Conservation (phyloP, 2,888 invertebrate genomes). For the Drosophila mayaguana region DNA sequence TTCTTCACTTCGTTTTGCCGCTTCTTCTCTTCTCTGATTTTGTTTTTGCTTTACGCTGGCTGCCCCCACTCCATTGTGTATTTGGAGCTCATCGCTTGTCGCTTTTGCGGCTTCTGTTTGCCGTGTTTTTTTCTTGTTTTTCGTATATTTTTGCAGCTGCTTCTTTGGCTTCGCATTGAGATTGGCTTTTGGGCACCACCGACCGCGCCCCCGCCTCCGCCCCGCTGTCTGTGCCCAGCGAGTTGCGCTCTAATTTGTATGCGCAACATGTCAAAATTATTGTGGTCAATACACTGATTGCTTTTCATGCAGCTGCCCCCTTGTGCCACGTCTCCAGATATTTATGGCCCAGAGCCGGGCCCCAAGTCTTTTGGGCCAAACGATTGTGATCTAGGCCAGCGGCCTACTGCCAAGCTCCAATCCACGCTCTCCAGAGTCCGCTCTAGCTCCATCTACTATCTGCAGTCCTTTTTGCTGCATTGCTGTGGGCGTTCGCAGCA, state of each 20-base stretch:
- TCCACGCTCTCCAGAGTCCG: constrained; percentile 5
- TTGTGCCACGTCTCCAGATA: constrained; percentile 22
- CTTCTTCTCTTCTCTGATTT: constrained; percentile 10
- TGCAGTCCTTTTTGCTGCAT: constrained; percentile 29
- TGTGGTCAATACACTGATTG: constrained; percentile 82
- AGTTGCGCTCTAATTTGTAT: constrained; percentile 73
- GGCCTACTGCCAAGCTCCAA: neutral
- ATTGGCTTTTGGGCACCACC: constrained; percentile 39
- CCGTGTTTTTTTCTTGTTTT: constrained; percentile 22
- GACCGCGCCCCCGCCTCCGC: neutral
- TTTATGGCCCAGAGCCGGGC: constrained; percentile 45
- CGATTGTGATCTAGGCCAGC: constrained; percentile 50
- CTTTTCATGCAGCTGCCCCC: constrained; percentile 71
- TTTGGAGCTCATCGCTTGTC: constrained; percentile 59
- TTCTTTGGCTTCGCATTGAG: constrained; percentile 62
- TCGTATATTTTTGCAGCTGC: constrained; percentile 49
- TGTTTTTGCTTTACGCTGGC: constrained; percentile 10
- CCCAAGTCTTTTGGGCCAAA: constrained; percentile 1
- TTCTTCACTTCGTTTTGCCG: constrained; percentile 1
- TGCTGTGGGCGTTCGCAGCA: constrained; percentile 24
- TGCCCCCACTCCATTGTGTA: constrained; percentile 55
- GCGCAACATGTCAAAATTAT: constrained; percentile 82
- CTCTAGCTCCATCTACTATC: constrained; percentile 19
- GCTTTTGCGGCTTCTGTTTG: constrained; percentile 80
- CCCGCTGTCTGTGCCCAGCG: neutral